These are phyloP conservation scores for Tenthredo amoena DNA, from an alignment of 2,888 invertebrate genomes.

Conservation along the genomic window DNA sequence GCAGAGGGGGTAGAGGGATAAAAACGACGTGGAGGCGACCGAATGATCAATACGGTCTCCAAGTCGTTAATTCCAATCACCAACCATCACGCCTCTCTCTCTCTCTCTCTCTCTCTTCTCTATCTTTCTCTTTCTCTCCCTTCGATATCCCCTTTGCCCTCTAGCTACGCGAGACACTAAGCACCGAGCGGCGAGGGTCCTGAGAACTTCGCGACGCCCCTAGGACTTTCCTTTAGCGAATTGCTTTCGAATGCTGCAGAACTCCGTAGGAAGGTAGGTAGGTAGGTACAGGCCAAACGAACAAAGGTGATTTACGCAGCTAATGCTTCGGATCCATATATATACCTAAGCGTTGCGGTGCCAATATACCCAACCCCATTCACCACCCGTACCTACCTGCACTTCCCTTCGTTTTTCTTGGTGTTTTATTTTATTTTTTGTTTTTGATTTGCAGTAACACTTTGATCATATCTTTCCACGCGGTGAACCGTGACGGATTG, in stretches of 20 bases:
- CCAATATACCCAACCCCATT: neutral
- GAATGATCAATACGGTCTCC: conserved; percentile 74
- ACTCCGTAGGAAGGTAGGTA: neutral
- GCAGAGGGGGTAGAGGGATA: conserved; percentile 44
- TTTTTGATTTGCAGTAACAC: neutral
- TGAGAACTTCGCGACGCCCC: conserved; percentile 42
- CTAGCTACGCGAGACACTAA: conserved; percentile 31
- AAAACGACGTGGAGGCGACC: conserved; percentile 57
- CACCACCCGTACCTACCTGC: neutral
- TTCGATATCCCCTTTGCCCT: conserved; percentile 47
- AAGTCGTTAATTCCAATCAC: conserved; percentile 74
- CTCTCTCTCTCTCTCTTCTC: conserved; percentile 50
- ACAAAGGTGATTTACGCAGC: conserved; percentile 15
- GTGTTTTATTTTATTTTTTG: neutral
- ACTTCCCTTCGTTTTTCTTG: neutral
- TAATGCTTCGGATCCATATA: neutral
- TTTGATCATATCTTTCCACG: neutral
- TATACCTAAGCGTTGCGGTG: neutral
- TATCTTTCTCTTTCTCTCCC: conserved; percentile 22
- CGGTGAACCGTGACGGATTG: neutral
- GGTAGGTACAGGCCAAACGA: neutral
- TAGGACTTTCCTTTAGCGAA: conserved; percentile 29
- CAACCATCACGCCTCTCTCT: conserved; percentile 66
- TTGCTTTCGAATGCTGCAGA: neutral
- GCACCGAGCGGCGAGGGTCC: conserved; percentile 11